Conservation (phyloP, 2,113 vertebrate species). For the Phaethon lepturus region DNA sequence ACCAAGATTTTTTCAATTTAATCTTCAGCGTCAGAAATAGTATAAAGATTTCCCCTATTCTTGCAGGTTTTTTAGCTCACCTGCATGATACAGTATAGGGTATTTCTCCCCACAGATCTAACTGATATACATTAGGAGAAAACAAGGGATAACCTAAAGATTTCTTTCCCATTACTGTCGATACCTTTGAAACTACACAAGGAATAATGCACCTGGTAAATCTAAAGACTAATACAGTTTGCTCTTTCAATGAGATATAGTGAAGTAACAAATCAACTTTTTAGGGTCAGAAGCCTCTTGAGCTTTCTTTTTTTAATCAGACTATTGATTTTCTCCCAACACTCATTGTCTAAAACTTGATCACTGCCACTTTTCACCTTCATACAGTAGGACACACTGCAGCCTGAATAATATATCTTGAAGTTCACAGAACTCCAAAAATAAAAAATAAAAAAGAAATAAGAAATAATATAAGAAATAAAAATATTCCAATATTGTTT, state of each 20-base stretch:
- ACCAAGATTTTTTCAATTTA: not conserved
- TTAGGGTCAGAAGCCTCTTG: conserved; percentile 71
- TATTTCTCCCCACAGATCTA: conserved; percentile 39
- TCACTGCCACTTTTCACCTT: conserved; percentile 46
- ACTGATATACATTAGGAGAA: conserved; percentile 7
- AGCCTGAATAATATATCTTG: conserved; percentile 21
- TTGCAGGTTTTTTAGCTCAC: conserved; percentile 7
- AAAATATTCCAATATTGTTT: not conserved
- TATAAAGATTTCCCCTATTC: not conserved
- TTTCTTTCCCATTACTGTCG: conserved; percentile 54
- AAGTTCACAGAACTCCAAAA: not conserved
- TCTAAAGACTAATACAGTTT: conserved; percentile 48
- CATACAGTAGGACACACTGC: not conserved
- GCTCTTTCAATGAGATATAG: conserved; percentile 62
- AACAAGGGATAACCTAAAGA: conserved; percentile 33
- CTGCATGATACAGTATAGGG: not conserved
- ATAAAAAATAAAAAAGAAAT: no score
- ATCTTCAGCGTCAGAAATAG: not conserved
- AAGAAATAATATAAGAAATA: not conserved
- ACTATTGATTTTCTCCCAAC: conserved; percentile 71
- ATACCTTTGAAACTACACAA: conserved; percentile 39
- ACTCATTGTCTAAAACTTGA: conserved; percentile 65
- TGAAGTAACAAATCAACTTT: conserved; percentile 75
- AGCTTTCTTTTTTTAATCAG: conserved; percentile 75
- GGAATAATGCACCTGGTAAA: conserved; percentile 59